Conservation (phyloP, 2,888 invertebrate genomes). For the Melanotus villosus region DNA sequence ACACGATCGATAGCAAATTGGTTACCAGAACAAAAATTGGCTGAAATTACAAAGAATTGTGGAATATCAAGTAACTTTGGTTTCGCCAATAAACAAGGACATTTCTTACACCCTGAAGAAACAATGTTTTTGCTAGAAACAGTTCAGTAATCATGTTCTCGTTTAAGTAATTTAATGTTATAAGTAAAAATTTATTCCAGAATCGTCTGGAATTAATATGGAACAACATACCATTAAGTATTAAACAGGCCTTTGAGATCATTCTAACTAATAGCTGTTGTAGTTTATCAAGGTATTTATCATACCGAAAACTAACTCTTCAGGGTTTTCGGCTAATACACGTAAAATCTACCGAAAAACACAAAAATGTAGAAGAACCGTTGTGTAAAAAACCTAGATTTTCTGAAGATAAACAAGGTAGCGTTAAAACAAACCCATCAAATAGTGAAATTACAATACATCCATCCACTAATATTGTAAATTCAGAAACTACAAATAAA, state of each 20-base stretch:
- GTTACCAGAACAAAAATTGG: constrained; percentile 54
- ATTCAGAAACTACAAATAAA: background rate
- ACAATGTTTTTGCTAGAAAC: constrained; percentile 77
- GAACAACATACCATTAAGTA: constrained; percentile 73
- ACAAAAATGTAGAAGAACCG: constrained; percentile 23
- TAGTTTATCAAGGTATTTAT: constrained; percentile 56
- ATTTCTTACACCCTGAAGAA: constrained; percentile 75
- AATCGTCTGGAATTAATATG: constrained; percentile 74
- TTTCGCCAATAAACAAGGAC: constrained; percentile 60
- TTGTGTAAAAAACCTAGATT: constrained; percentile 9
- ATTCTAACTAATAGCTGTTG: constrained; percentile 61
- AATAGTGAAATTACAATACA: background rate
- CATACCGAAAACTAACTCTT: constrained; percentile 58
- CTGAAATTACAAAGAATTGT: constrained; percentile 57
- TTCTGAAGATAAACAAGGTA: background rate
- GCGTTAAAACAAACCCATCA: too few relatives aligned
- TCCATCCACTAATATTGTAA: background rate
- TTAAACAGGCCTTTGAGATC: constrained; percentile 77
- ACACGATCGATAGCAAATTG: constrained; percentile 60
- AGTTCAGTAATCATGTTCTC: constrained; percentile 63
- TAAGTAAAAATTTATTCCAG: constrained; percentile 69
- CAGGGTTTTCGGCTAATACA: constrained; percentile 53
- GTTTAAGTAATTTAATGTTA: constrained; percentile 5
- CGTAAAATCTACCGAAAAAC: background rate
- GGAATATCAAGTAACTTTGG: constrained; percentile 59